These are phyloP conservation scores for Hephaestus fuliginosus DNA, from an alignment of 2,797 vertebrate species.

Conservation along the genomic window DNA sequence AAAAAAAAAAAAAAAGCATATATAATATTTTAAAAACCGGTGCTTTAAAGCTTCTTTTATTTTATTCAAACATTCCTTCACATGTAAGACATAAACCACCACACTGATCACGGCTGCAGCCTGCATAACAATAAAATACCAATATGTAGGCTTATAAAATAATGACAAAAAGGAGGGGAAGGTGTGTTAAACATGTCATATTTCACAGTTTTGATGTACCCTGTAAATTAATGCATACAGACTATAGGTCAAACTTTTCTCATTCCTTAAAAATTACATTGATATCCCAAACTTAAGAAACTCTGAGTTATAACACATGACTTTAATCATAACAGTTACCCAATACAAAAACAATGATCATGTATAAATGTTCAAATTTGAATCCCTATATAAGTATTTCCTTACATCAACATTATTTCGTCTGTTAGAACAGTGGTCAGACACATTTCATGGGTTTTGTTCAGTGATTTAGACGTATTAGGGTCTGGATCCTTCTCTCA, in stretches of 20 bases:
- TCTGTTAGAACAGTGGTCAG: background rate
- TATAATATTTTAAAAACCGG: background rate
- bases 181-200: background rate
- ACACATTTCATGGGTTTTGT: background rate
- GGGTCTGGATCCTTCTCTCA: background rate
- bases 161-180: background rate
- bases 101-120: background rate
- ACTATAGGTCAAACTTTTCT: background rate
- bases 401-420: background rate
- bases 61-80: slow-evolving; percentile 33
- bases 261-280: background rate
- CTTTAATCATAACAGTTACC: background rate
- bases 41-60: background rate
- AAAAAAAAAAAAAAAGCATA: background rate
- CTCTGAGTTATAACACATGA: background rate
- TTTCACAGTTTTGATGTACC: background rate
- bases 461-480: slow-evolving; percentile 8
- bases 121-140: background rate
- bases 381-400: background rate
- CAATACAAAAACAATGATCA: slow-evolving; percentile 10
- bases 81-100: background rate
- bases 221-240: too few relatives aligned
- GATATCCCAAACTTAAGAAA: background rate
- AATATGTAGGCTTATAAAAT: background rate
- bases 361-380: background rate